phyloP scores from a whole-genome alignment of 2,797 vertebrate genomes.

The Bufotes viridis region DNA sequence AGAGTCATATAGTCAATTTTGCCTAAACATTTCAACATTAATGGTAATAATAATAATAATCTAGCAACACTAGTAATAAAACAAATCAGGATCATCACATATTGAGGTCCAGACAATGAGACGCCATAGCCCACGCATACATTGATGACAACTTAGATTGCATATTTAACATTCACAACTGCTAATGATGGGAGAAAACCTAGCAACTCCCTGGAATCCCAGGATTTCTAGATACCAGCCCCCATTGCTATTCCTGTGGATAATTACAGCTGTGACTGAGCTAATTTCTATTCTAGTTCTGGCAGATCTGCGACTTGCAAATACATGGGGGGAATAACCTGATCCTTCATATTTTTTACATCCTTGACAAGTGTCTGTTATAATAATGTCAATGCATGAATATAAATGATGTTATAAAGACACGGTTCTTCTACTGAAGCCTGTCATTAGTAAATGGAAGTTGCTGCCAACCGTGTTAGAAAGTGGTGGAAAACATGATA shows the following conservation, averaged over 20 bases:
- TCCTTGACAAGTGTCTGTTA: neutral
- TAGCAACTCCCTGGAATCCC: constrained; percentile 1
- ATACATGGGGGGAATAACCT: neutral
- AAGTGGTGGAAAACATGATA: neutral
- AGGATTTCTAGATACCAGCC: neutral
- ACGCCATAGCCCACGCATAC: neutral
- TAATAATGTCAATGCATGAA: neutral
- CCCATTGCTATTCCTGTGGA: neutral
- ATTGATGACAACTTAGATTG: neutral
- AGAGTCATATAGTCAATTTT: neutral
- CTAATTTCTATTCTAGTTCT: neutral
- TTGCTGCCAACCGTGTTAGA: neutral
- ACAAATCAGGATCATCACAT: neutral
- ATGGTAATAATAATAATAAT: neutral
- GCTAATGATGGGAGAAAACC: constrained; percentile 14
- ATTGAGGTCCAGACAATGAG: neutral
- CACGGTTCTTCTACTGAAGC: neutral
- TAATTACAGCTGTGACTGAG: constrained; percentile 8
- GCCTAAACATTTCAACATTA: no score
- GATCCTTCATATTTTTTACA: neutral
- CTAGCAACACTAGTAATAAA: neutral
- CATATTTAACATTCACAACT: constrained; percentile 2
- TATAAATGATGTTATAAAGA: neutral
- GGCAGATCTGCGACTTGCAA: neutral
- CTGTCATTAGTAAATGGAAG: neutral